Conservation (phyloP, 2,888 invertebrate genomes). For the Xiphydria camelus region DNA sequence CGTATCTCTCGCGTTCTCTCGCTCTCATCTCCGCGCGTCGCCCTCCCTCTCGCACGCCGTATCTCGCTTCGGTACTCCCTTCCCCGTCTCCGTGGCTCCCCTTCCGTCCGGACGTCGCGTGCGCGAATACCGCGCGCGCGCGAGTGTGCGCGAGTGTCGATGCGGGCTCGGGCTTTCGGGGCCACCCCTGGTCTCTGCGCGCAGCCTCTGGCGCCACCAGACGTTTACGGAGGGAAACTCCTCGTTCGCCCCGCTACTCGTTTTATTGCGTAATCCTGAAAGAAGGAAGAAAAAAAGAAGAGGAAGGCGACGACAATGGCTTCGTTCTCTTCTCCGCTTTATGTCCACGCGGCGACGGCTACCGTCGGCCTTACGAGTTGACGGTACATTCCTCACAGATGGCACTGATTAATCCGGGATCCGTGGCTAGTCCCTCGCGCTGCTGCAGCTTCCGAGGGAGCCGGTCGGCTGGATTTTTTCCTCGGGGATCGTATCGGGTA, state of each 20-base stretch:
- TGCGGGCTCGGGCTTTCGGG: conserved; percentile 22
- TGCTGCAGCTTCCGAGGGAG: no score
- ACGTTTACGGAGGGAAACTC: conserved; percentile 41
- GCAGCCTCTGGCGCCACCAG: conserved; percentile 52
- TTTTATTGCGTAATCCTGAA: conserved; percentile 3
- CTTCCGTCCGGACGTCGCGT: conserved; percentile 9
- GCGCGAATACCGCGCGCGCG: conserved; percentile 17
- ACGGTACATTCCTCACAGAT: neutral
- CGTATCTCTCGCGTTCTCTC: neutral
- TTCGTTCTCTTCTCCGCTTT: neutral
- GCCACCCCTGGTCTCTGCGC: conserved; percentile 29
- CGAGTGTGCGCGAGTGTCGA: no score
- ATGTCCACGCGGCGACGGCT: neutral
- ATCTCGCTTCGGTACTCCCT: conserved; percentile 16
- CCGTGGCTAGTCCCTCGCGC: neutral
- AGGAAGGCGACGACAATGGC: no score
- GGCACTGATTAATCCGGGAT: neutral
- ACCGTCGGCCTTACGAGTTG: neutral
- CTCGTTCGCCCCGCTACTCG: conserved; percentile 15
- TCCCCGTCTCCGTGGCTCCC: neutral
- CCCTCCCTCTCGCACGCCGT: conserved; percentile 17
- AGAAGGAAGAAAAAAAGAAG: neutral
- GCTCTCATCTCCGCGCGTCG: conserved; percentile 7
- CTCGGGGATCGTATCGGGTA: no score
- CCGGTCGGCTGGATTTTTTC: no score